Base-by-base conservation (phyloP, 2,888 invertebrate genomes). In the Penaeus monodon region DNA sequence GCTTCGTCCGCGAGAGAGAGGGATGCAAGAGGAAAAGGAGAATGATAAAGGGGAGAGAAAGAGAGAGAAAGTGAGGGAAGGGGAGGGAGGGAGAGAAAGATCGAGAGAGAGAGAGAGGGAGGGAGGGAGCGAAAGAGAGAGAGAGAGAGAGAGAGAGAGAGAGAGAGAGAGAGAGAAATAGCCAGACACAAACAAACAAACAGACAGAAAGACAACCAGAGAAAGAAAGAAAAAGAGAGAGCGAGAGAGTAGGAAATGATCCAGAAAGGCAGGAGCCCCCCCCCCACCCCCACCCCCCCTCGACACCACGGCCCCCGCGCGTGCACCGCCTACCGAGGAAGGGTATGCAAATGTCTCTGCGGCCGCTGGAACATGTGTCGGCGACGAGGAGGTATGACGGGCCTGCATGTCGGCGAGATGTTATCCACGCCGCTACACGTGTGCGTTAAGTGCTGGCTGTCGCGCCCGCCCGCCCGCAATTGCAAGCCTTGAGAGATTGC, bases 331-430 rank as follows among this genome's bases (percentile, higher is more conserved):
- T 77, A 77, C 84, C 77, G 65, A 44, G 84, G 77, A 66, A 77
- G 64, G 77, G 29, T 77, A 84, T 84, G 84, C 84, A 84, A 77
- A 77, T 84, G 68, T 77, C 22, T 12, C 4, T 22, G 24, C 38
- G 77, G 76, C 20, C 77, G 84, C 65, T 27, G 84, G 74, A 77
- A 84, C 84, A 84, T 66, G 65, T 84, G 84, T 84, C 84, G n/a
- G 33, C 49, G 44, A 66, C 77, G 77, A 77, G 84, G 22, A 77
- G 77, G 84, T 84, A 84, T 84, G 84, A 77, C 77, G 77, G 84
- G 10, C 66, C 44, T 29, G 66, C 68, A 66, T 84, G 84, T 84
- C 84, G 66, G 22, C 66, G 20, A 38, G 66, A 66, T 77, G 84
- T 84, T 77, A 84, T 76, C 77, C 76, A 27, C 38, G 68, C 70